These are phyloP conservation scores for Mythimna vitellina DNA, from an alignment of 2,888 invertebrate genomes.

Conservation along the genomic window DNA sequence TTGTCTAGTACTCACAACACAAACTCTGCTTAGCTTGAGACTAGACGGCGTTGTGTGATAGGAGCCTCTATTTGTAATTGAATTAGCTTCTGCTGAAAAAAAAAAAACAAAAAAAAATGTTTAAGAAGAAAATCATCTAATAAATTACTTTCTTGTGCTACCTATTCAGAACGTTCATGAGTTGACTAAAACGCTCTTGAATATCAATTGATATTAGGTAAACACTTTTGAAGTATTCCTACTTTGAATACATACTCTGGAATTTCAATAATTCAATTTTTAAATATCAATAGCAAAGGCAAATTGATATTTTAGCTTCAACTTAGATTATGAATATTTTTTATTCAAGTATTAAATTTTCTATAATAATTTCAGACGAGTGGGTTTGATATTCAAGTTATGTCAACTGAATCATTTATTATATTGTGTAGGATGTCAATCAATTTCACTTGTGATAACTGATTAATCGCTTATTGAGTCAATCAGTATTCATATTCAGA, in stretches of 20 bases:
- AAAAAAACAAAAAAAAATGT: no score
- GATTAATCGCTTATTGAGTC: no score
- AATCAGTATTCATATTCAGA: no score
- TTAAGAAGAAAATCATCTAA: neutral
- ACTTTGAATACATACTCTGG: neutral
- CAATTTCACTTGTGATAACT: neutral
- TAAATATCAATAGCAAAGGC: neutral
- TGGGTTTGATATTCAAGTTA: neutral
- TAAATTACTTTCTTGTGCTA: neutral
- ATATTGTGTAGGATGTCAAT: neutral
- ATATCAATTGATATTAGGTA: slow-evolving; percentile 1
- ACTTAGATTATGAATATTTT: neutral
- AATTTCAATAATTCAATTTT: neutral
- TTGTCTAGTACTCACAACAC: no score
- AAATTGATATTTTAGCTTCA: slow-evolving; percentile 1
- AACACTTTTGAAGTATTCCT: neutral
- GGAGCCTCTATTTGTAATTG: no score
- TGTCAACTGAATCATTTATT: neutral
- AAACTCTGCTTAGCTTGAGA: no score
- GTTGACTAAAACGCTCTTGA: neutral
- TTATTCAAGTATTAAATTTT: neutral
- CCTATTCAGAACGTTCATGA: neutral
- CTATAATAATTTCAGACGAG: neutral
- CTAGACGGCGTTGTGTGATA: no score
- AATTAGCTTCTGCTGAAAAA: no score